Evolutionary conservation across 2,113 vertebrate genomes (phyloP), one percentile per base, ranked within the genome.

Genomic region (Ariopsis seemanni): DNA sequence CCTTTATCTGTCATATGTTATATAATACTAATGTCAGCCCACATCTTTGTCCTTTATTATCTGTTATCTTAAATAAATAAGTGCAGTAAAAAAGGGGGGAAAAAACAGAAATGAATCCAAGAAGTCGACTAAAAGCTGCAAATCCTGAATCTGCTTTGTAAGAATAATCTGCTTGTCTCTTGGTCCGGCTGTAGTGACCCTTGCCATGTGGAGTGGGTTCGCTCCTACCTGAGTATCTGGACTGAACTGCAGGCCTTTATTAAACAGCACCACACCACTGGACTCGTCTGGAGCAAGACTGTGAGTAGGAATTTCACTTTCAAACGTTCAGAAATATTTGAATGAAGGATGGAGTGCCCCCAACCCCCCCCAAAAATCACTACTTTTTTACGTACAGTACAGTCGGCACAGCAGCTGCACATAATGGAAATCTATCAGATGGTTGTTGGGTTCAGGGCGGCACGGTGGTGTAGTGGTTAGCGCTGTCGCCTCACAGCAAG

Each of bases 191-290:
- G 22, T 93, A 99, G 98, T 25, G 97, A 99, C 88, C 89, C 94
- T 58, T 96, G 95, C 27, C 98, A 99, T 15, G 97, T 98, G 87
- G 97, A 99, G 86, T 99, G 98, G 98, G 98, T 99, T 86, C 97
- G 95, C 88, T 97, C 98, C 0, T 99, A 99, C 85, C 93, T 99
- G 90, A 96, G 94, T 58, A 97, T 99, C 93, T 99, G 98, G 98
- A 97, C 94, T 42, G 96, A 99, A 65, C 94, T 99, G 91, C 98
- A 99, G 91, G 92, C 92, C 20, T 99, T 97, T 90, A 99, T 99
- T 92, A 99, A 97, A 91, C 96, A 97, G 84, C 94, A 99, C 90
- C 97, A 99, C 91, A 96, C 96, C 80, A 97, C 97, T 30, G 98
- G 98, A 77, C 96, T 99, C 80, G 93, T 93, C 77, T 99, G 98